Percentiles rank a stretch among this genome's conserved stretches.
These are phyloP conservation scores for Penaeus vannamei DNA, from an alignment of 1,140 invertebrate genomes.

Conservation along the genomic window DNA sequence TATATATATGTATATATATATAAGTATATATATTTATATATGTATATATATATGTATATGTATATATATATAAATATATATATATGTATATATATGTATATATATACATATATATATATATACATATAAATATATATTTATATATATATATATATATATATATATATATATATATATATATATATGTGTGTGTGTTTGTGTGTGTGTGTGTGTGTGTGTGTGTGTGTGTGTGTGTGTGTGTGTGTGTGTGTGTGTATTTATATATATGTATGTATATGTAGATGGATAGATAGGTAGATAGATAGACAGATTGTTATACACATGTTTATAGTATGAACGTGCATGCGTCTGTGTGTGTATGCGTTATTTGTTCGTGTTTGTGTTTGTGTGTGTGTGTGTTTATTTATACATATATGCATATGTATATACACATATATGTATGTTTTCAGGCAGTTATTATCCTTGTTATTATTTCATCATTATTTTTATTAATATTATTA, in stretches of 20 bases:
- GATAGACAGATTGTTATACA: too few species aligned
- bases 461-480: too few species aligned
- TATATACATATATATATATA: conserved; percentile 24
- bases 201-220: not conserved
- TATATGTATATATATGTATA: not conserved
- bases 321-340: too few species aligned
- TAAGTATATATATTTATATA: not conserved
- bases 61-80: not conserved
- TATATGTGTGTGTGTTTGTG: not conserved
- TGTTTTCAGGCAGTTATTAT: too few species aligned
- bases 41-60: not conserved
- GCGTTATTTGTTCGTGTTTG: too few species aligned
- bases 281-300: too few species aligned
- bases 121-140: conserved; percentile 35
- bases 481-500: too few species aligned
- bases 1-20: not conserved
- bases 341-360: too few species aligned
- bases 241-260: not conserved
- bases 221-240: not conserved
- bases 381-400: too few species aligned
- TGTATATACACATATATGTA: too few species aligned
- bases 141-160: conserved; percentile 46
- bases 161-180: conserved; percentile 34
- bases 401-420: too few species aligned
- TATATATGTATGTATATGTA: not conserved